Percentiles rank a stretch among this genome's conserved stretches.
Conservation (phyloP, 2,888 invertebrate genomes). For the Eupithecia inturbata region DNA sequence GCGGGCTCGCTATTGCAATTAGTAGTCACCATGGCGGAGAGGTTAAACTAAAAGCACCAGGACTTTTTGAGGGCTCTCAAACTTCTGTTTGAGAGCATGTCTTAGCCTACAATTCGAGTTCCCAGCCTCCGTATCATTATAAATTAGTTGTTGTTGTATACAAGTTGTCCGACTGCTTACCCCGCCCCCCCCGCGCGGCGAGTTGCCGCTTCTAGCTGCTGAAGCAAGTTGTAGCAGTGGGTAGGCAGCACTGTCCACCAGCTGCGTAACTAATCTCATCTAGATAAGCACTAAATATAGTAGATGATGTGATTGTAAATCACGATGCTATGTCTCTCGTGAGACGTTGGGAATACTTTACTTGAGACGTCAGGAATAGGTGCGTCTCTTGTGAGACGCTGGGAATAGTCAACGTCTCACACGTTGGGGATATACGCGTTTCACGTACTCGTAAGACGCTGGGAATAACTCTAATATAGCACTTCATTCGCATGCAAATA, state of each 20-base stretch:
- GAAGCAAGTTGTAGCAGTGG: neutral
- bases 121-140: slow-evolving; percentile 51
- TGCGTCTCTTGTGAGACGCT: neutral
- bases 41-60: too few relatives aligned
- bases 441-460: too few relatives aligned
- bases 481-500: neutral
- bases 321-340: neutral
- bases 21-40: too few relatives aligned
- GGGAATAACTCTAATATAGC: too few relatives aligned
- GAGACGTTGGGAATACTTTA: neutral
- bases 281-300: neutral
- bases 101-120: slow-evolving; percentile 50
- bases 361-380: too few relatives aligned
- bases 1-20: too few relatives aligned
- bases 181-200: slow-evolving; percentile 14
- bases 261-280: neutral
- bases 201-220: neutral
- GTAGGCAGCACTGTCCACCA: neutral
- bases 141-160: slow-evolving; percentile 62
- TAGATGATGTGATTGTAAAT: neutral
- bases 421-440: too few relatives aligned
- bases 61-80: neutral
- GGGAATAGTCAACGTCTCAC: too few relatives aligned
- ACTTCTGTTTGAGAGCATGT: too few relatives aligned
- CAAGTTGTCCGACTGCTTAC: slow-evolving; percentile 44